Evolutionary conservation across 2,797 vertebrate genomes (phyloP).

Genomic region (Coluber constrictor): DNA sequence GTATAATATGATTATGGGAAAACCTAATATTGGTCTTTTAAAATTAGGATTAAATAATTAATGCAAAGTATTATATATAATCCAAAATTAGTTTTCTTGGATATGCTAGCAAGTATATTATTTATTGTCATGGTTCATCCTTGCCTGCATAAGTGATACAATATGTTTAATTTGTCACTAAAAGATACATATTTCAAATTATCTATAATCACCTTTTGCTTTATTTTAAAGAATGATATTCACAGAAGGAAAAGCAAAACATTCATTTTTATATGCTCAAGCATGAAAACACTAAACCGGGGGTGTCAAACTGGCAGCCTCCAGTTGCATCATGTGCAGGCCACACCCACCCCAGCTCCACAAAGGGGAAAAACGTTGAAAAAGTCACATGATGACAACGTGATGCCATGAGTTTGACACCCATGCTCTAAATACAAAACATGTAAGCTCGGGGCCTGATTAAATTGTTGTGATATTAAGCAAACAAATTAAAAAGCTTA

Average conservation of each 20-base stretch:
- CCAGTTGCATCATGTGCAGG: accelerated
- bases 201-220: neutral
- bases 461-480: conserved; percentile 47
- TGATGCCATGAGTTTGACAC: too few species aligned
- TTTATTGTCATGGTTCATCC: neutral
- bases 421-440: conserved; percentile 19
- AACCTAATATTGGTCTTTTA: neutral
- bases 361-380: too few species aligned
- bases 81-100: neutral
- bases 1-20: neutral
- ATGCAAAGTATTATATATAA: neutral
- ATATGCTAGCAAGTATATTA: neutral
- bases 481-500: conserved; percentile 53
- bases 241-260: neutral
- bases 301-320: too few species aligned
- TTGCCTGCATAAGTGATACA: neutral
- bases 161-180: neutral
- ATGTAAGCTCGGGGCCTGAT: conserved; percentile 38
- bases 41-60: neutral
- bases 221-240: neutral
- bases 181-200: neutral
- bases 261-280: neutral
- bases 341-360: too few species aligned
- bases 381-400: too few species aligned
- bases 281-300: neutral